A percentile compares a stretch with the other conserved stretches of the same genome.
Evolutionary conservation across 2,888 invertebrate species (phyloP).

Genomic region (Cistogaster globosa): DNA sequence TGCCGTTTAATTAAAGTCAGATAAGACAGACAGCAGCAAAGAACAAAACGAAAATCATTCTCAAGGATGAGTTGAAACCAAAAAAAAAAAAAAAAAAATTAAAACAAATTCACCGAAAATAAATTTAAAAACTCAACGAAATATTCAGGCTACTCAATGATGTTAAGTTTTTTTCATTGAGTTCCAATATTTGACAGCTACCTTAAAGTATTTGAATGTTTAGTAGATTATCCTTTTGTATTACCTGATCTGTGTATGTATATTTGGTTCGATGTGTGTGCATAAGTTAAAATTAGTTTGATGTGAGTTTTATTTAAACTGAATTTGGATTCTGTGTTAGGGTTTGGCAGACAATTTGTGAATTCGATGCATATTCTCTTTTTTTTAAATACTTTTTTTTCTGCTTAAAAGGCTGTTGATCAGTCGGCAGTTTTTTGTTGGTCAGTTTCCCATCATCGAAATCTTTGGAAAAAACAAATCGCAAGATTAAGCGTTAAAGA

Average conservation of each 20-base stretch:
- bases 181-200: slow-evolving; percentile 32
- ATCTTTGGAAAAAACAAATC: slow-evolving; percentile 60
- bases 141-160: slow-evolving; percentile 34
- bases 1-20: slow-evolving; percentile 83
- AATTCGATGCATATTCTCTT: slow-evolving; percentile 12
- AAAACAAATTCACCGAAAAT: slow-evolving; percentile 1
- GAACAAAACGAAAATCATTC: slow-evolving; percentile 59
- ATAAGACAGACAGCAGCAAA: slow-evolving; percentile 76
- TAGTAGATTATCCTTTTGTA: slow-evolving; percentile 29
- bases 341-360: slow-evolving; percentile 57
- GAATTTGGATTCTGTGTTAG: neutral
- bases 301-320: slow-evolving; percentile 48
- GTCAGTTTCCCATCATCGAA: slow-evolving; percentile 77
- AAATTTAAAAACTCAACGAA: slow-evolving; percentile 13
- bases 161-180: slow-evolving; percentile 28
- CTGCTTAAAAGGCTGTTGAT: slow-evolving; percentile 36
- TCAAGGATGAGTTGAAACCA: slow-evolving; percentile 2
- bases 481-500: slow-evolving; percentile 80
- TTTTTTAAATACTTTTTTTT: slow-evolving; percentile 3
- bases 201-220: slow-evolving; percentile 25
- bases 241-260: neutral
- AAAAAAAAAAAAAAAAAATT: neutral
- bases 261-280: neutral
- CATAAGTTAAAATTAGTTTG: slow-evolving; percentile 15
- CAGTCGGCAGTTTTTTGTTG: slow-evolving; percentile 67